Conservation (phyloP, 2,888 invertebrate species). For the Lasiommata megera region DNA sequence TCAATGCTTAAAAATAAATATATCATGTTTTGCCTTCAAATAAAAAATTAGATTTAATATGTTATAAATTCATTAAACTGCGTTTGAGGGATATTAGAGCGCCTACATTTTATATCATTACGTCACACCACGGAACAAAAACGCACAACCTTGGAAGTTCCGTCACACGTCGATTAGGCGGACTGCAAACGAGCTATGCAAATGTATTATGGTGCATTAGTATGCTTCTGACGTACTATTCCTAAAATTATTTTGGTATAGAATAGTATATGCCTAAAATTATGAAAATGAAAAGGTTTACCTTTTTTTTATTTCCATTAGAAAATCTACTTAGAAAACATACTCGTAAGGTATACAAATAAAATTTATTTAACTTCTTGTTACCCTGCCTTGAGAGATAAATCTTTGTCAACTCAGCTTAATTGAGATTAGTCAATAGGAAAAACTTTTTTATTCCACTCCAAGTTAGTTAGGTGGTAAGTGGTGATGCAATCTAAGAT, state of each 20-base stretch:
- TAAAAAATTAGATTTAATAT: neutral
- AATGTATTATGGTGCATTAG: neutral
- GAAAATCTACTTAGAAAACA: no score
- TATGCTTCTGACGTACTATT: neutral
- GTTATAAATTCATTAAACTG: neutral
- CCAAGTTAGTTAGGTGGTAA: no score
- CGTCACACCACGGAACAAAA: conserved; percentile 16
- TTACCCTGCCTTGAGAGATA: no score
- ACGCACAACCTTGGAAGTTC: conserved; percentile 9
- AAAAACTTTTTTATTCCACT: no score
- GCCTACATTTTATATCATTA: conserved; percentile 5
- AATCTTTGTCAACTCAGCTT: no score
- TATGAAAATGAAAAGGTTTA: no score
- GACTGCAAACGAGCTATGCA: conserved; percentile 4
- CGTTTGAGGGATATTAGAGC: conserved; percentile 4
- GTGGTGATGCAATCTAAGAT: no score
- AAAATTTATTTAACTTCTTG: no score
- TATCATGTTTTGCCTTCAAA: neutral
- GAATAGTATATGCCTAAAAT: no score
- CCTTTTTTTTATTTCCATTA: no score
- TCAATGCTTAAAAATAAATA: neutral
- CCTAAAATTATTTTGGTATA: neutral
- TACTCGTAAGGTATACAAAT: no score
- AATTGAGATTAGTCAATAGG: no score
- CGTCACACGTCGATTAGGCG: conserved; percentile 20